Evolutionary conservation across 2,888 invertebrate genomes (phyloP).

Genomic region (Pyralis farinalis): DNA sequence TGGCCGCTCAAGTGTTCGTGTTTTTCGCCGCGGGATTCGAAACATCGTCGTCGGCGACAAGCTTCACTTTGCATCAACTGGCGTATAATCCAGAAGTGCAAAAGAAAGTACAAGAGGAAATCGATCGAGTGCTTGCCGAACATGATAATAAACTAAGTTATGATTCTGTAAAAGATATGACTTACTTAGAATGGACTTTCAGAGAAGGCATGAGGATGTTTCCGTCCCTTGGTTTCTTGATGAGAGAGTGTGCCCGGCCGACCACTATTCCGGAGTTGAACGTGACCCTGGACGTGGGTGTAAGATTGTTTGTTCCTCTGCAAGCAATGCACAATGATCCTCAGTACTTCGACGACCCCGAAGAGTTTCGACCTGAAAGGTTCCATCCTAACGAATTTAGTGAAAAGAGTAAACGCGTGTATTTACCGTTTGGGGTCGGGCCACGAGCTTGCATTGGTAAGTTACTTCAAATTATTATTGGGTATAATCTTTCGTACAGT

Average conservation of each 20-base stretch:
- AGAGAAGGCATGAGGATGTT: conserved; percentile 54
- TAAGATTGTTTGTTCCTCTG: conserved; percentile 33
- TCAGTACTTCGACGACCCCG: conserved; percentile 45
- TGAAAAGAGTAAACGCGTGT: conserved; percentile 36
- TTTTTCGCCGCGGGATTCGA: conserved; percentile 72
- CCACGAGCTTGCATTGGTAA: conserved; percentile 54
- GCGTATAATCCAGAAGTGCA: conserved; percentile 49
- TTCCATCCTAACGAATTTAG: conserved; percentile 33
- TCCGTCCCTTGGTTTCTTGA: conserved; percentile 38
- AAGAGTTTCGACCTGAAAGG: conserved; percentile 48
- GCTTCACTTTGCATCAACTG: conserved; percentile 52
- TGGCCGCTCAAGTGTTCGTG: conserved; percentile 52
- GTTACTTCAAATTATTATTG: conserved; percentile 20
- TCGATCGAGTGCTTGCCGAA: conserved; percentile 39
- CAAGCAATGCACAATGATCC: conserved; percentile 52
- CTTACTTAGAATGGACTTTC: conserved; percentile 48
- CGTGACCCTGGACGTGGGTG: conserved; percentile 36
- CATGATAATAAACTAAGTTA: conserved; percentile 44
- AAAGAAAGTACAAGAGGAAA: conserved; percentile 39
- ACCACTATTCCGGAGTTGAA: conserved; percentile 38
- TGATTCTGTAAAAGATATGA: conserved; percentile 55
- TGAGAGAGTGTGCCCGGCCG: conserved; percentile 29
- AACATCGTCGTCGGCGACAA: conserved; percentile 66
- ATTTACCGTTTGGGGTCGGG: conserved; percentile 51
- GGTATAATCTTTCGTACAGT: too few species aligned